These are phyloP conservation scores for Monodelphis domestica DNA, from an alignment of 2,797 vertebrate genomes.

Conservation along the genomic window DNA sequence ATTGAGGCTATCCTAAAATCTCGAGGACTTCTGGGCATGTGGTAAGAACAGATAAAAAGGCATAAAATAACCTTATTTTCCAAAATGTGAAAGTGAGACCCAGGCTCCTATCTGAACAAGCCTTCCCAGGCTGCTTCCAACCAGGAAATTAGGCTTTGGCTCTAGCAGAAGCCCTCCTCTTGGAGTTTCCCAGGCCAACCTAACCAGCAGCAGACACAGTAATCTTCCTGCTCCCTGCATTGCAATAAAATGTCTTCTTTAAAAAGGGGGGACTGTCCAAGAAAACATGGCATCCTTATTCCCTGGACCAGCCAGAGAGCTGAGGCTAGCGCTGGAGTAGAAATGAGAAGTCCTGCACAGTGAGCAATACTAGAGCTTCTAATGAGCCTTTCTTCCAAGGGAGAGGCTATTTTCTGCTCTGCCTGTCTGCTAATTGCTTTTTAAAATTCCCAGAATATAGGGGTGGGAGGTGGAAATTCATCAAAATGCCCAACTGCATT, in stretches of 20 bases:
- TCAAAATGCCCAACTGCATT: slow-evolving; percentile 11
- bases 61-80: not conserved
- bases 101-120: not conserved
- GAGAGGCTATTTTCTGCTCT: slow-evolving; percentile 21
- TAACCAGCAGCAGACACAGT: not conserved
- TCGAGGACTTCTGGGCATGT: not conserved
- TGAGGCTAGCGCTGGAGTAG: not conserved
- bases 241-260: not conserved
- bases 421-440: slow-evolving; percentile 42
- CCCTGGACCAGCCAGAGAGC: not conserved
- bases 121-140: not conserved
- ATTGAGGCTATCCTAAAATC: not conserved
- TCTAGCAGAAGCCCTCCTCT: not conserved
- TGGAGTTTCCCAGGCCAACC: not conserved
- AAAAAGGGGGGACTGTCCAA: not conserved
- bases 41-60: not conserved
- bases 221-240: not conserved
- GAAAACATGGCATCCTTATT: not conserved
- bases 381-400: slow-evolving; percentile 65
- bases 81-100: not conserved
- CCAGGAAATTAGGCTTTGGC: not conserved
- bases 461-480: slow-evolving; percentile 36
- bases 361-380: not conserved
- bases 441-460: slow-evolving; percentile 48
- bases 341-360: not conserved